Base-by-base conservation (phyloP, 1,140 invertebrate species). In the Drosophila nebulosa region DNA sequence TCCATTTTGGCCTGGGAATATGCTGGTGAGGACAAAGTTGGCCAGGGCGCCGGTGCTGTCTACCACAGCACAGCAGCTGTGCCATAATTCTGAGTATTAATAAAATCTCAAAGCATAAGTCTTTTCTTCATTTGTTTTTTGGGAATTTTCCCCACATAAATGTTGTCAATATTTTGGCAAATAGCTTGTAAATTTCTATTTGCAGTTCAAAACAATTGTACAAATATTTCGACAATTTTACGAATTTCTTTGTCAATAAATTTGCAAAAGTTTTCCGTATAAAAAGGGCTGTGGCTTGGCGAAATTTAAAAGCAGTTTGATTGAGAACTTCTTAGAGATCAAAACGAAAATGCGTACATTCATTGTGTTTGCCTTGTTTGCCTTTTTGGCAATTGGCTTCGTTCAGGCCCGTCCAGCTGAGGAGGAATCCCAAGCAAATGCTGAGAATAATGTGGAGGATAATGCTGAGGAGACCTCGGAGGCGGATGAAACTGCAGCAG, bases 131-230 rank as follows among this genome's bases (percentile, higher is more conserved):
- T 18, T 7, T 42, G 0, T 42, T 42, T 42, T 6, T 6, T 16
- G 39, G 39, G 18, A 42, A 42, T 7, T 42, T 42, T 14, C 39
- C 30, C 10, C 3, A 42, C 3, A 42, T n/a, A 42, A 42, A 7
- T 16, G 7, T 6, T 42, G 39, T 42, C 39, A 42, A 42, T 42
- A 16, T 14, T 27, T 26, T 52, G 22, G 5, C 22, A 51, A 51
- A 26, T 6, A 52, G 12, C 10, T 26, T 26, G 51, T 27, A 53
- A 53, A 2, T 53, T 27, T 53, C 24, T 16, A 16, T 27, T 53
- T 27, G 24, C 51, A 16, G 30, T 53, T 27, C n/a, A 27, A 27
- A 60, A 60, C 58, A 46, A 60, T 36, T 58, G 56, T 58, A 22
- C 4, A 36, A 58, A 58, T 58, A 58, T 30, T 3, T n/a, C n/a